These are phyloP conservation scores for Hydrozoanthus tunicans DNA, from an alignment of 64 coral and sea anemone species.

Conservation along the genomic window DNA sequence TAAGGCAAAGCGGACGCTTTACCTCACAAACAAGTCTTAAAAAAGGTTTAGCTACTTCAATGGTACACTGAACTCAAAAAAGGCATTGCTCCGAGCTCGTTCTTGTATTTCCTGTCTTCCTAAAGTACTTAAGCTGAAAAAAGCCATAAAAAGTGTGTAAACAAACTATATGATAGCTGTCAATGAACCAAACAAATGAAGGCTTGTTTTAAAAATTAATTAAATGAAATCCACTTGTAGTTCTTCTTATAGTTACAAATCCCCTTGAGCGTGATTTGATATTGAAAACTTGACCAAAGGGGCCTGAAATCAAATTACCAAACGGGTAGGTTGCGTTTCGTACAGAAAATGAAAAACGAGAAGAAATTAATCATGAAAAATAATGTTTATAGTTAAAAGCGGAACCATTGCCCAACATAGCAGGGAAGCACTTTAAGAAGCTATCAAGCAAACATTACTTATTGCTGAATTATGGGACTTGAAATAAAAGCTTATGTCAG, in stretches of 20 bases:
- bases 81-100: neutral
- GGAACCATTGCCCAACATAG: neutral
- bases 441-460: neutral
- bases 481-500: neutral
- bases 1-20: no score
- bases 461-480: neutral
- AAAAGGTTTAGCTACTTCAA: neutral
- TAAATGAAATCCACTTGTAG: neutral
- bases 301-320: no score
- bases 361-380: neutral
- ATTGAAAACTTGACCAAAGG: no score
- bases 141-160: constrained; percentile 6
- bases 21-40: neutral
- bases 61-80: neutral
- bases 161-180: constrained; percentile 17
- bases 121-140: constrained; percentile 33
- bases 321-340: no score
- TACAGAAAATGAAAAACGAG: neutral
- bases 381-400: neutral
- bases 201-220: neutral
- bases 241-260: neutral
- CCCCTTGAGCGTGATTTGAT: no score
- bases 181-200: neutral
- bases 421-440: constrained; percentile 13
- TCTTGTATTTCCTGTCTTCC: constrained; percentile 1